These are phyloP conservation scores for Corydoras maculifer DNA, from an alignment of 2,113 vertebrate genomes.

Conservation along the genomic window DNA sequence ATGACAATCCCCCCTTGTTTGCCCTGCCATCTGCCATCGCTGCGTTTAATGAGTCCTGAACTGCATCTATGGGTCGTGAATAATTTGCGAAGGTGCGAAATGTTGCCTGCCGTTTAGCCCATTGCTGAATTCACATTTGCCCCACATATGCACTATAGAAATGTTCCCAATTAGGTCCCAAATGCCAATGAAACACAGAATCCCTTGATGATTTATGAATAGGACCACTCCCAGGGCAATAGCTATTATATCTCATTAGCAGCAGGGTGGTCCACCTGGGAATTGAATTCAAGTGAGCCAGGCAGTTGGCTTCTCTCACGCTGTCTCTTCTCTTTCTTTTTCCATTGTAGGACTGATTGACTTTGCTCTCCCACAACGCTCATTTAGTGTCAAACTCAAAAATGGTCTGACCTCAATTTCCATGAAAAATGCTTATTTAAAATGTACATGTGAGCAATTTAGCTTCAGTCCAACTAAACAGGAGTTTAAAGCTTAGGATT, in stretches of 20 bases:
- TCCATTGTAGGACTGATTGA: slow-evolving; percentile 55
- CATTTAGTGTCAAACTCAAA: slow-evolving; percentile 63
- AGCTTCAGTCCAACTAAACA: slow-evolving; percentile 29
- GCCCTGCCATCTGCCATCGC: slow-evolving; percentile 45
- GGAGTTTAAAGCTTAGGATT: no score
- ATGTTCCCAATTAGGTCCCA: slow-evolving; percentile 62
- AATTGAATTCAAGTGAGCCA: slow-evolving; percentile 59
- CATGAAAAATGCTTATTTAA: slow-evolving; percentile 43
- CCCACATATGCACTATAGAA: slow-evolving; percentile 47
- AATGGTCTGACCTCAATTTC: slow-evolving; percentile 52
- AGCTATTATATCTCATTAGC: slow-evolving; percentile 66
- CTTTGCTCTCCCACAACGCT: slow-evolving; percentile 52
- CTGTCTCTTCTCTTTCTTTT: slow-evolving; percentile 21
- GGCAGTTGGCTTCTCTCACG: slow-evolving; percentile 52
- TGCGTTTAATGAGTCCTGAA: slow-evolving; percentile 40
- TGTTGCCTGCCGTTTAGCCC: slow-evolving; percentile 40
- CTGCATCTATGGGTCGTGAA: slow-evolving; percentile 39
- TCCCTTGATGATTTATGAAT: slow-evolving; percentile 59
- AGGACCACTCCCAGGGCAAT: slow-evolving; percentile 50
- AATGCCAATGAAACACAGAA: slow-evolving; percentile 53
- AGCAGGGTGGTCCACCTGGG: slow-evolving; percentile 58
- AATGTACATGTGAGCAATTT: slow-evolving; percentile 40
- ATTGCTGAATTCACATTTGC: slow-evolving; percentile 22
- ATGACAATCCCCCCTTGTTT: slow-evolving; percentile 28
- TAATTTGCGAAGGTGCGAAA: slow-evolving; percentile 38